Evolutionary conservation across 2,888 invertebrate species (phyloP).

Genomic region (Hypena proboscidalis): DNA sequence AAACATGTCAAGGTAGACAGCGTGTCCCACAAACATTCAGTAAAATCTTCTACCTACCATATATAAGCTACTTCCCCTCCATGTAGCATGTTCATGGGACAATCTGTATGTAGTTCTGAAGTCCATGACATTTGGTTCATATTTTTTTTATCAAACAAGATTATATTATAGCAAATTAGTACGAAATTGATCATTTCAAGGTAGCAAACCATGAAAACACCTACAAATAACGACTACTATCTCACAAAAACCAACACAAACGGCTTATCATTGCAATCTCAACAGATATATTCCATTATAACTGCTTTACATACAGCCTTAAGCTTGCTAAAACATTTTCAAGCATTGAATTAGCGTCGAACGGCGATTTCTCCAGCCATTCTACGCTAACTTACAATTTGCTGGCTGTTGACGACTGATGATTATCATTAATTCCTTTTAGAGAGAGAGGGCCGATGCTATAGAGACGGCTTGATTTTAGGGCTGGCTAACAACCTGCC

Average conservation of each 20-base stretch:
- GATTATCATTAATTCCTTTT: conserved; percentile 70
- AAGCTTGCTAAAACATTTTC: conserved; percentile 10
- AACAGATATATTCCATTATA: conserved; percentile 10
- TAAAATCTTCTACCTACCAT: no score
- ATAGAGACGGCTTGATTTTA: conserved; percentile 25
- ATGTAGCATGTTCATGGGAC: no score
- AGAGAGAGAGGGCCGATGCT: conserved; percentile 48
- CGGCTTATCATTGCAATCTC: conserved; percentile 21
- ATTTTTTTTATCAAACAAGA: no score
- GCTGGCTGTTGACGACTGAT: conserved; percentile 67
- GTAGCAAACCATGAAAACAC: no score
- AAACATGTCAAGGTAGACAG: no score
- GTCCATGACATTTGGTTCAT: no score
- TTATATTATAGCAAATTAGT: no score
- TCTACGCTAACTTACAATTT: conserved; percentile 65
- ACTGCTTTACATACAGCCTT: conserved; percentile 24
- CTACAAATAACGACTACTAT: background rate
- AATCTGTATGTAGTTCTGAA: no score
- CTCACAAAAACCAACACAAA: conserved; percentile 17
- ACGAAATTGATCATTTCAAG: no score
- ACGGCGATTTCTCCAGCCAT: conserved; percentile 44
- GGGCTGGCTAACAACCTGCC: conserved; percentile 17
- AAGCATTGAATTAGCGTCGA: conserved; percentile 17
- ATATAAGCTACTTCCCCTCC: no score
- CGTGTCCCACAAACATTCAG: no score